Evolutionary conservation across 2,113 vertebrate species (phyloP).

Genomic region (Bothrops jararaca): DNA sequence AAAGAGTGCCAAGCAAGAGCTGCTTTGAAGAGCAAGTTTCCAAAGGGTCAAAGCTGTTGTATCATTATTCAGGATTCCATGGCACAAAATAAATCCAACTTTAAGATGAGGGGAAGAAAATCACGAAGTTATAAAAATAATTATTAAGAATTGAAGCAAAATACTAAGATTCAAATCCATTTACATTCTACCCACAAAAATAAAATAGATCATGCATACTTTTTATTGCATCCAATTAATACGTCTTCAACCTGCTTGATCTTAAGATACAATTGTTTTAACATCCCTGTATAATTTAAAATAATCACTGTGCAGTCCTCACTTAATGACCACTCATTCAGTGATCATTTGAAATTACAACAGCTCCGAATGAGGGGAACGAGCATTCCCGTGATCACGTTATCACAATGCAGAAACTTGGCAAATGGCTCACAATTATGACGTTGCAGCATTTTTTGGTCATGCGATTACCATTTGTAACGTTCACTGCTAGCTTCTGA

Average conservation of each 20-base stretch:
- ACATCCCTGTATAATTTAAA: neutral
- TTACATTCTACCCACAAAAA: neutral
- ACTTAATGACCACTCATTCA: neutral
- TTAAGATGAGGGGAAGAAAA: conserved; percentile 27
- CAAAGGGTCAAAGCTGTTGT: conserved; percentile 89
- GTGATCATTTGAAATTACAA: neutral
- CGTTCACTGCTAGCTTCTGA: neutral
- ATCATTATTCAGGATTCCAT: conserved; percentile 90
- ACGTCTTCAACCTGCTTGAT: neutral
- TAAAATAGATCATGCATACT: neutral
- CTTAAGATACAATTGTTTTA: neutral
- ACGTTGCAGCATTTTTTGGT: neutral
- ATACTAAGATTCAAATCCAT: neutral
- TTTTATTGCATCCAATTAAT: neutral
- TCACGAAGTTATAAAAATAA: conserved; percentile 23
- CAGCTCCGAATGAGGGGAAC: neutral
- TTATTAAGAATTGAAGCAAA: conserved; percentile 26
- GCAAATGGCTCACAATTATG: neutral
- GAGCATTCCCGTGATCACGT: neutral
- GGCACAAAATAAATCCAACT: conserved; percentile 98
- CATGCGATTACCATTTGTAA: neutral
- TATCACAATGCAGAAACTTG: neutral
- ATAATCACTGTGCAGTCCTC: neutral
- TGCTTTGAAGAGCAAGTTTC: conserved; percentile 98
- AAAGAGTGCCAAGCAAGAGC: conserved; percentile 94